These are phyloP conservation scores for Myocastor coypus DNA, from an alignment of 2,113 vertebrate genomes.

Conservation along the genomic window DNA sequence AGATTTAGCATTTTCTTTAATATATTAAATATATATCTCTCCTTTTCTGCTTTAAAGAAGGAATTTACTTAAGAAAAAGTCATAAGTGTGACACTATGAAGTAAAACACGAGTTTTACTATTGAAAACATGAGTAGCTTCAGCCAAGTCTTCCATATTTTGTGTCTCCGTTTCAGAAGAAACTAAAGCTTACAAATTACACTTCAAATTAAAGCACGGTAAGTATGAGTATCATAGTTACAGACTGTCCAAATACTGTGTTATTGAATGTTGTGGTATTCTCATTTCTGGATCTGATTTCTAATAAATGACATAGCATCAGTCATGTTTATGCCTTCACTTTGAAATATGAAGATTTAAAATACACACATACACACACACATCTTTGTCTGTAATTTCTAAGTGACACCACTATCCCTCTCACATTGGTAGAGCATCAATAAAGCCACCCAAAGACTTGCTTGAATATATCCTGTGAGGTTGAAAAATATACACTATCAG, in stretches of 20 bases:
- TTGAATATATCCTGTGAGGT: neutral
- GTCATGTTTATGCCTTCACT: neutral
- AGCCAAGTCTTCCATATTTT: neutral
- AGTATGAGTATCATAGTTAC: neutral
- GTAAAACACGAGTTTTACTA: neutral
- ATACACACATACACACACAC: too few relatives aligned
- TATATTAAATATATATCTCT: conserved; percentile 91
- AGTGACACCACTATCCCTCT: neutral
- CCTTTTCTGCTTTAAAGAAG: conserved; percentile 90
- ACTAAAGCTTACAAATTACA: neutral
- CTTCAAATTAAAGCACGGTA: conserved; percentile 37
- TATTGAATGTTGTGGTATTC: neutral
- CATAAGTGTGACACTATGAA: neutral
- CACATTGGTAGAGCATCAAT: neutral
- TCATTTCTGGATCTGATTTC: neutral
- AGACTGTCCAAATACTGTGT: conserved; percentile 28
- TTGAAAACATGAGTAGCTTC: neutral
- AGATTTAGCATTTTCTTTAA: conserved; percentile 90
- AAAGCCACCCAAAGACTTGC: neutral
- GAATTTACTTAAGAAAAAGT: too few relatives aligned
- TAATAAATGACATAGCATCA: neutral
- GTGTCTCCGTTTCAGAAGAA: conserved; percentile 7
- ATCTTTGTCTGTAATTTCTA: neutral
- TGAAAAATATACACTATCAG: neutral
- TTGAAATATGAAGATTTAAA: neutral